Evolutionary conservation across 1,140 invertebrate genomes (phyloP).

Genomic region (Dinoponera quadriceps): DNA sequence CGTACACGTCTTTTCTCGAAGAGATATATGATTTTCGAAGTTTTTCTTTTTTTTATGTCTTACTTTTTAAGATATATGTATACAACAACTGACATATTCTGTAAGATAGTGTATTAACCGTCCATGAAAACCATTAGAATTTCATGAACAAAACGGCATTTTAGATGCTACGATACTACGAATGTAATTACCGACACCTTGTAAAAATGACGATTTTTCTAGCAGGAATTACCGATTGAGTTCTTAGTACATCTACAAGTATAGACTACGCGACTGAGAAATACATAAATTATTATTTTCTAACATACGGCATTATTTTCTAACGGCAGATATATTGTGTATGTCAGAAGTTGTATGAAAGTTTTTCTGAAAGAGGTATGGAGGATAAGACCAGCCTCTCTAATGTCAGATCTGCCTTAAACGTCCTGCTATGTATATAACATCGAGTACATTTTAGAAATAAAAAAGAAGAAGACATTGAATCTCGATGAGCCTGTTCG

Average conservation of each 20-base stretch:
- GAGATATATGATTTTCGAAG: neutral
- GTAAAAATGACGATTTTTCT: constrained; percentile 72
- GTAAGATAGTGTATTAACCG: constrained; percentile 67
- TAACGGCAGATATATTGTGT: constrained; percentile 26
- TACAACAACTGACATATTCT: constrained; percentile 21
- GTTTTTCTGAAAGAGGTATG: constrained; percentile 29
- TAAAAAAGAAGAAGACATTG: constrained; percentile 69
- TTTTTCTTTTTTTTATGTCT: constrained; percentile 33
- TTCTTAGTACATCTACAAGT: constrained; percentile 51
- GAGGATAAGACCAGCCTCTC: constrained; percentile 56
- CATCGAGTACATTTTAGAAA: constrained; percentile 75
- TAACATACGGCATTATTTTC: constrained; percentile 38
- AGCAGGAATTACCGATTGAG: constrained; percentile 26
- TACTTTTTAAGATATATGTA: constrained; percentile 35
- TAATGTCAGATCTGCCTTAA: constrained; percentile 75
- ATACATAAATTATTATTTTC: constrained; percentile 62
- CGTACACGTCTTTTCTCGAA: constrained; percentile 29
- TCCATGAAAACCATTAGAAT: constrained; percentile 70
- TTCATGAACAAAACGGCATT: constrained; percentile 67
- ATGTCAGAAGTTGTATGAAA: constrained; percentile 29
- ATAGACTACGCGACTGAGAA: constrained; percentile 1
- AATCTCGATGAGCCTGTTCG: constrained; percentile 27
- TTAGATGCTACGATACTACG: constrained; percentile 40
- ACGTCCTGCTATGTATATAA: constrained; percentile 76
- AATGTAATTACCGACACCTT: constrained; percentile 69